phyloP scores from a whole-genome alignment of 2,888 invertebrate species.

The Chromoteleia sp. region DNA sequence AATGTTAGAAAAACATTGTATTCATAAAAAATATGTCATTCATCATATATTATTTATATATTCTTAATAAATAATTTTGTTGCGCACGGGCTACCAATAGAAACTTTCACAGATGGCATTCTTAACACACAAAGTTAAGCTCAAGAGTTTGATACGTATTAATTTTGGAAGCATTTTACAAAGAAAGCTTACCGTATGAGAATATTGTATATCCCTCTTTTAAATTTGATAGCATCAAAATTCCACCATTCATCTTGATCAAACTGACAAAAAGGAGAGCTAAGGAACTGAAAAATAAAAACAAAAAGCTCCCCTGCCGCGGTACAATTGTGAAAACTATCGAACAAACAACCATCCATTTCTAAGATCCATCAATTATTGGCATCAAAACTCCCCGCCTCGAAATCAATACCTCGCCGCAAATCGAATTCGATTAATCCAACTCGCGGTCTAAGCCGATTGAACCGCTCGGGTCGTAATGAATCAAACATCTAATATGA shows the following conservation, averaged over 20 bases:
- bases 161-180: too few relatives aligned
- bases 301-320: constrained; percentile 9
- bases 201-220: not conserved
- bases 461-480: constrained; percentile 42
- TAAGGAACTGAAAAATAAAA: constrained; percentile 13
- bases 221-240: not conserved
- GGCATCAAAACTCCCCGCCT: constrained; percentile 18
- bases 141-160: too few relatives aligned
- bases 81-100: too few relatives aligned
- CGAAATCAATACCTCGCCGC: constrained; percentile 34
- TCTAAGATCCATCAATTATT: constrained; percentile 57
- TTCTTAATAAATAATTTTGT: too few relatives aligned
- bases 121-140: too few relatives aligned
- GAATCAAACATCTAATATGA: constrained; percentile 58
- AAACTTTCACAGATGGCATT: too few relatives aligned
- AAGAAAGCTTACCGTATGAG: too few relatives aligned
- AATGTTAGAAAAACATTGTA: too few relatives aligned
- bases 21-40: too few relatives aligned
- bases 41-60: too few relatives aligned
- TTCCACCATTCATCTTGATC: constrained; percentile 34
- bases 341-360: constrained; percentile 44
- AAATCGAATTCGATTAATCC: constrained; percentile 40
- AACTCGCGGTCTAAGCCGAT: constrained; percentile 12
- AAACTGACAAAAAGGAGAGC: constrained; percentile 9
- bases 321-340: constrained; percentile 39